phyloP scores from a whole-genome alignment of 2,113 vertebrate genomes.

The Notothenia coriiceps region DNA sequence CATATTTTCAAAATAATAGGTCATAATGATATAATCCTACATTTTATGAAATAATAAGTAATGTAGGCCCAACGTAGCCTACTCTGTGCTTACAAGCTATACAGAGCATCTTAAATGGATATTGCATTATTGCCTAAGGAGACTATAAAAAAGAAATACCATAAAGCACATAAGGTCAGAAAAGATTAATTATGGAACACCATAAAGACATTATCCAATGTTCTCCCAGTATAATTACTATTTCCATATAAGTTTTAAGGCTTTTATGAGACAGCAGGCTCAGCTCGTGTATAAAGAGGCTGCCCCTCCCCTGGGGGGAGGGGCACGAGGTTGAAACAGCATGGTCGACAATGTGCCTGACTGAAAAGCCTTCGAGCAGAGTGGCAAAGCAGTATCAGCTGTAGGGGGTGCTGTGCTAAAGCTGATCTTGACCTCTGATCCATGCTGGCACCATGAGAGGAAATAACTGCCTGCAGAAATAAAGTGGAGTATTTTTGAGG shows the following conservation, averaged over 20 bases:
- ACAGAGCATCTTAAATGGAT: neutral
- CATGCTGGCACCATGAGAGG: neutral
- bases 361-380: neutral
- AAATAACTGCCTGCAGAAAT: neutral
- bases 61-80: neutral
- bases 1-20: neutral
- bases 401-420: conserved; percentile 40
- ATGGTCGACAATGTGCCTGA: neutral
- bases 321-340: neutral
- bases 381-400: neutral
- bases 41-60: neutral
- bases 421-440: conserved; percentile 22
- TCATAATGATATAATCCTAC: neutral
- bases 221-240: neutral
- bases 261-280: conserved; percentile 16
- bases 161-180: conserved; percentile 7
- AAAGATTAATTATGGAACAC: neutral
- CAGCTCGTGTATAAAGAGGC: conserved; percentile 24
- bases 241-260: conserved; percentile 32
- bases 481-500: neutral
- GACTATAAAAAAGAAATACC: neutral
- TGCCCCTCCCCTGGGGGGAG: neutral
- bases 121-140: neutral
- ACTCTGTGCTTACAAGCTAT: neutral
- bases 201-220: conserved; percentile 15